Conservation (phyloP, 2,113 vertebrate species). For the Salminus brasiliensis region DNA sequence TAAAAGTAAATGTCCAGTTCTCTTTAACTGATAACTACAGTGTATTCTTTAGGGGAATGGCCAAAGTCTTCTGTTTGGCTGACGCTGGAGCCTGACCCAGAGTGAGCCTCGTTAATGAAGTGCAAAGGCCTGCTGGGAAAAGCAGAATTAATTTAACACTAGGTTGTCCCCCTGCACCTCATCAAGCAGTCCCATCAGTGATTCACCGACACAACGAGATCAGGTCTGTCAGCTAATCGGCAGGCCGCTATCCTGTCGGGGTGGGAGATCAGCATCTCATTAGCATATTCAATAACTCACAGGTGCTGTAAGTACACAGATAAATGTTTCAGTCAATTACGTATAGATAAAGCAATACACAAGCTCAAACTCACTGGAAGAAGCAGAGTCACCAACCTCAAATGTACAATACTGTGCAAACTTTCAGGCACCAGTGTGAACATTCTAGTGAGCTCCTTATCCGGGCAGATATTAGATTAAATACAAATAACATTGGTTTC, state of each 20-base stretch:
- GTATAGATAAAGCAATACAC: too few relatives aligned
- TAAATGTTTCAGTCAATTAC: too few relatives aligned
- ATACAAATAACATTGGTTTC: too few relatives aligned
- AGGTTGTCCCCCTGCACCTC: neutral
- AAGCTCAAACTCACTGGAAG: too few relatives aligned
- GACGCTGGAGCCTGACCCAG: neutral
- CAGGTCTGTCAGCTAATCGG: slow-evolving; percentile 34
- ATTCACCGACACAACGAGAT: slow-evolving; percentile 13
- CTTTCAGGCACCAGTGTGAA: too few relatives aligned
- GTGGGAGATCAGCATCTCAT: slow-evolving; percentile 25
- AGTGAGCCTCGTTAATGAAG: slow-evolving; percentile 24
- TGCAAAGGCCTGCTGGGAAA: slow-evolving; percentile 36
- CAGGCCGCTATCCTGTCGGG: slow-evolving; percentile 2
- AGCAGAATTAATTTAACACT: slow-evolving; percentile 39
- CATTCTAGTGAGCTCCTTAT: too few relatives aligned
- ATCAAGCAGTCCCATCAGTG: slow-evolving; percentile 16
- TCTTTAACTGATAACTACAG: neutral
- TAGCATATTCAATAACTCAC: slow-evolving; percentile 38
- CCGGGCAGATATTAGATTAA: too few relatives aligned
- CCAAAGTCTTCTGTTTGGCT: neutral
- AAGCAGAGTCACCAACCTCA: too few relatives aligned
- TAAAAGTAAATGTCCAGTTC: neutral
- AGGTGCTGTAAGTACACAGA: neutral
- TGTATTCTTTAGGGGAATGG: neutral
- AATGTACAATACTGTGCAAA: too few relatives aligned